Evolutionary conservation across 2,113 vertebrate species (phyloP), one percentile per base, ranked within the genome.

Genomic region (Theristicus caerulescens): DNA sequence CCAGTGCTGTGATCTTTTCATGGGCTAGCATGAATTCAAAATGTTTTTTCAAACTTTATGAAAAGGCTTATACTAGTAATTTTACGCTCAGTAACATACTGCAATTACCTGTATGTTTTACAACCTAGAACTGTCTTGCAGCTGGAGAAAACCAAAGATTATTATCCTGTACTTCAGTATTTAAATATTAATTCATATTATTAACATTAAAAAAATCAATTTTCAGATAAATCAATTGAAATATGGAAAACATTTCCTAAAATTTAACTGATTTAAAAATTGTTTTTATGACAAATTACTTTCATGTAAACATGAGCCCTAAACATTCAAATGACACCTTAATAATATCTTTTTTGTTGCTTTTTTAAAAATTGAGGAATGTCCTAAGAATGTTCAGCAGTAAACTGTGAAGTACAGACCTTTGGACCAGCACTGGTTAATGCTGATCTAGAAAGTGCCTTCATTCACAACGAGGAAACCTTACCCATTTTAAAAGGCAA

Each of bases 211-310:
- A 94, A 95, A 86, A 80, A 44, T 16, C 14, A 40, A 38, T 80
- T 85, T 78, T 79, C 59, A 84, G 66, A 16, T 94, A 95, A 95
- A 51, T 94, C 84, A 91, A 55, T 69, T 88, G 94, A 93, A 96
- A 96, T 94, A 72, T 70, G 36, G 67, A 93, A 94, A 71, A 65
- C 9, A 6, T 86, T 84, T 86, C 42, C 78, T 90, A 86, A 92
- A 92, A 76, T 8, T 36, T 16, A 74, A 82, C 29, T 26, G 25
- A 94, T 93, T 86, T 85, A 6, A 93, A 96, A 89, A 70, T 52
- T 79, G 80, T 77, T 97, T 88, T 93, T 57, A 84, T 66, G 73
- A 72, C 93, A 92, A 95, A 32, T 70, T 93, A 87, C n/a, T 94
- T 86, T 96, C 51, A 57, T 84, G 89, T 69, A 76, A 95, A 96